phyloP scores from a whole-genome alignment of 2,797 vertebrate species.

The Bradypodion ventrale region DNA sequence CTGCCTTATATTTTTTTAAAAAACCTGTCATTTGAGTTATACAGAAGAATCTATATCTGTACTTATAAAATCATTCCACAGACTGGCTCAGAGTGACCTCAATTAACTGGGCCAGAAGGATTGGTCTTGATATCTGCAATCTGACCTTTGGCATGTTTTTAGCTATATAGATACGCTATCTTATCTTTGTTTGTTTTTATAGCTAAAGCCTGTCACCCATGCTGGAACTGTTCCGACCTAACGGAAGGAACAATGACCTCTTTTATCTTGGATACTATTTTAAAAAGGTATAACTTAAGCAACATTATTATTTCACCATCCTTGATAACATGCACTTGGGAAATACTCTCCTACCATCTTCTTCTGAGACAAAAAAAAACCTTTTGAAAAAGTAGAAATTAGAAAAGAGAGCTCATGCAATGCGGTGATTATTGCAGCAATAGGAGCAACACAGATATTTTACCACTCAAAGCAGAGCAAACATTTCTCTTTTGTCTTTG shows the following conservation, averaged over 20 bases:
- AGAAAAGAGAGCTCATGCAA: neutral
- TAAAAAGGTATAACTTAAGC: neutral
- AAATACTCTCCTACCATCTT: neutral
- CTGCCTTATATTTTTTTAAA: neutral
- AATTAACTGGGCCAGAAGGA: neutral
- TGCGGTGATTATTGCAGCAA: neutral
- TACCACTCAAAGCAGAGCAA: neutral
- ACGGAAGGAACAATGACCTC: constrained; percentile 14
- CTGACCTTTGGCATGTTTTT: constrained; percentile 23
- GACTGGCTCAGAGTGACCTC: neutral
- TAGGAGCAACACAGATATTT: neutral
- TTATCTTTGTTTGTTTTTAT: constrained; percentile 33
- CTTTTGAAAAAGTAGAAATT: neutral
- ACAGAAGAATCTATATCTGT: neutral
- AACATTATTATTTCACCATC: constrained; percentile 24
- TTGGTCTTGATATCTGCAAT: neutral
- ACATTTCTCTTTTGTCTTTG: neutral
- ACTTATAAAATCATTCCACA: neutral
- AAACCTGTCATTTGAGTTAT: neutral
- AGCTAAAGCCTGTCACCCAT: constrained; percentile 13
- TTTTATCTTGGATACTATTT: constrained; percentile 5
- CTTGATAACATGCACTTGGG: constrained; percentile 34
- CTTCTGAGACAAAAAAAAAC: constrained; percentile 10
- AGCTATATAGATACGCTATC: neutral
- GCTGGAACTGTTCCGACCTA: neutral